phyloP scores from a whole-genome alignment of 2,113 vertebrate species.

The Sander vitreus region DNA sequence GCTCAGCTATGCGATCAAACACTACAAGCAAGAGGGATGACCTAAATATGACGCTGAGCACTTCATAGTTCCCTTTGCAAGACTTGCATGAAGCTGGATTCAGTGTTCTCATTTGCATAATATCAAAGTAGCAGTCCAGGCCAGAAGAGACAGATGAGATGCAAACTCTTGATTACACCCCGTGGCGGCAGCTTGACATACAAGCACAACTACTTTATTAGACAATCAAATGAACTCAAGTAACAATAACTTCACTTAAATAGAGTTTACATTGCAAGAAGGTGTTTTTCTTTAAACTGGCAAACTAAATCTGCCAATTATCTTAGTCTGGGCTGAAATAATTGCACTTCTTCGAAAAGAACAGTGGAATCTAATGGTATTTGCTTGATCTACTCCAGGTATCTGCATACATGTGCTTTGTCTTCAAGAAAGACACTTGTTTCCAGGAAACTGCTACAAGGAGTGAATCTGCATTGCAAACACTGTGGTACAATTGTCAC shows the following conservation, averaged over 20 bases:
- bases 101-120: slow-evolving; percentile 5
- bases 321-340: slow-evolving; percentile 1
- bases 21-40: neutral
- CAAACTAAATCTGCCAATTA: slow-evolving; percentile 25
- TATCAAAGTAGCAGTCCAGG: slow-evolving; percentile 13
- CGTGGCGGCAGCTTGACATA: neutral
- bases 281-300: neutral
- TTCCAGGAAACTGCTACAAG: slow-evolving; percentile 1
- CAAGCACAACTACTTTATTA: neutral
- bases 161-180: slow-evolving; percentile 2
- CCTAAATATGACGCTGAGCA: neutral
- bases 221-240: neutral
- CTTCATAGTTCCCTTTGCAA: neutral
- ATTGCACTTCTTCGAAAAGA: neutral
- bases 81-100: neutral
- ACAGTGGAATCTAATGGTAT: neutral
- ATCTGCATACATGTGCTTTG: slow-evolving; percentile 2
- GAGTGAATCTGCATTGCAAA: neutral
- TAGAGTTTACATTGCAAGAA: neutral
- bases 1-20: neutral
- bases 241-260: neutral
- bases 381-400: slow-evolving; percentile 10
- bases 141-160: slow-evolving; percentile 17
- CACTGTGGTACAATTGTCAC: neutral
- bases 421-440: neutral